Conservation (phyloP, 2,888 invertebrate species). For the Polydrusus cervinus region DNA sequence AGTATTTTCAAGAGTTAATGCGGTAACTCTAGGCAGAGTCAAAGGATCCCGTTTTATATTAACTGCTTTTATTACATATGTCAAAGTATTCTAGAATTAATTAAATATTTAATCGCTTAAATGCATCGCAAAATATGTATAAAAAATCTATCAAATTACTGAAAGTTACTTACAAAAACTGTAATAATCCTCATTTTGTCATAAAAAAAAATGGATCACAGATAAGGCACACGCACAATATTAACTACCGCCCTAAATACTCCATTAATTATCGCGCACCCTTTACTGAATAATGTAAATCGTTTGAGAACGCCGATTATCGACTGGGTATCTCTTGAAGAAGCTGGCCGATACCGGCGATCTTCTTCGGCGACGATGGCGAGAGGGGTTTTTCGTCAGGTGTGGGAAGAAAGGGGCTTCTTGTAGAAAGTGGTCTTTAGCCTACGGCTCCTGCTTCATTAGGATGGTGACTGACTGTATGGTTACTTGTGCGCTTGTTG, state of each 20-base stretch:
- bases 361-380: slow-evolving; percentile 50
- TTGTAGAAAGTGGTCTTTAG: slow-evolving; percentile 52
- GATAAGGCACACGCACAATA: slow-evolving; percentile 8
- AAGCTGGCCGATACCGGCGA: slow-evolving; percentile 52
- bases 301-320: slow-evolving; percentile 37
- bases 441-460: slow-evolving; percentile 29
- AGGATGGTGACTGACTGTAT: slow-evolving; percentile 29
- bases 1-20: no score
- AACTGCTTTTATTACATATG: no score
- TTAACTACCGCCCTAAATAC: slow-evolving; percentile 20
- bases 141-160: no score
- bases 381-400: slow-evolving; percentile 51
- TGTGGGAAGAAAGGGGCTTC: slow-evolving; percentile 53
- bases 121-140: no score
- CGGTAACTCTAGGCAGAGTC: no score
- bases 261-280: slow-evolving; percentile 36
- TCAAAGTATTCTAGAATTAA: no score
- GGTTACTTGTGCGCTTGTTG: slow-evolving; percentile 16
- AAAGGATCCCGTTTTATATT: no score
- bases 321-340: slow-evolving; percentile 44
- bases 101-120: no score
- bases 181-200: slow-evolving; percentile 57
- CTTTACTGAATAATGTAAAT: slow-evolving; percentile 14
- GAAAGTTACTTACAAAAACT: slow-evolving; percentile 58
- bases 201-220: slow-evolving; percentile 13